Percentiles rank a stretch among this genome's conserved stretches.
phyloP scores from a whole-genome alignment of 2,888 invertebrate genomes.

The Meghimatium bilineatum region DNA sequence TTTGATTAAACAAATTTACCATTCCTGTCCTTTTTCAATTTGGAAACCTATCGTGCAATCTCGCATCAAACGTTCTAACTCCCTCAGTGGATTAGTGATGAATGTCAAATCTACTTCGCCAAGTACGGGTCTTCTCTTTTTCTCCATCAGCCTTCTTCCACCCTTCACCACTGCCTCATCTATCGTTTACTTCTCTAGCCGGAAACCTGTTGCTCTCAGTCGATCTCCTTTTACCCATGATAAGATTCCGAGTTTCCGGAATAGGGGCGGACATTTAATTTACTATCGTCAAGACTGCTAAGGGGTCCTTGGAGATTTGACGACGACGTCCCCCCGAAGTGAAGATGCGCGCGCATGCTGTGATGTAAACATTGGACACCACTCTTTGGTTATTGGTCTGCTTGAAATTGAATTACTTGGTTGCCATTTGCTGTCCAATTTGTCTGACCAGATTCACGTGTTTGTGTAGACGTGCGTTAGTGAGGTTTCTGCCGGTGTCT shows the following conservation, averaged over 20 bases:
- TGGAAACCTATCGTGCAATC: constrained; percentile 23
- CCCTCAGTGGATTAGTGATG: constrained; percentile 32
- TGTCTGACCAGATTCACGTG: neutral
- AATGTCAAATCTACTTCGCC: constrained; percentile 34
- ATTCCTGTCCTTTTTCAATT: constrained; percentile 5
- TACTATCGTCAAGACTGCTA: constrained; percentile 41
- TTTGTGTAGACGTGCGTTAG: neutral
- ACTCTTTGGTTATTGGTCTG: constrained; percentile 41
- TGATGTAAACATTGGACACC: constrained; percentile 45
- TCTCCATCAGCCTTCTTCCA: neutral
- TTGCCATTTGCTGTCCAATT: neutral
- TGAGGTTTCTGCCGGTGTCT: neutral
- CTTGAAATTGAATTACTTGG: constrained; percentile 23
- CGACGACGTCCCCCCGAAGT: constrained; percentile 12
- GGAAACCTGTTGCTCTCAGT: constrained; percentile 39
- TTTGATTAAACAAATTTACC: constrained; percentile 13
- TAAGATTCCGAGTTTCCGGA: constrained; percentile 43
- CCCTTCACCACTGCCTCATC: neutral
- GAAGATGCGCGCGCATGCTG: constrained; percentile 26
- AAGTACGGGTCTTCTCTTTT: neutral
- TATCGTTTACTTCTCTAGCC: constrained; percentile 20
- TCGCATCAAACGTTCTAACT: neutral
- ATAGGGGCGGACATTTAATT: constrained; percentile 46
- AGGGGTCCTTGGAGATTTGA: constrained; percentile 41
- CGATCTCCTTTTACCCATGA: constrained; percentile 35